These are phyloP conservation scores for Danaus melanippus DNA, from an alignment of 1,140 invertebrate genomes.

Conservation along the genomic window DNA sequence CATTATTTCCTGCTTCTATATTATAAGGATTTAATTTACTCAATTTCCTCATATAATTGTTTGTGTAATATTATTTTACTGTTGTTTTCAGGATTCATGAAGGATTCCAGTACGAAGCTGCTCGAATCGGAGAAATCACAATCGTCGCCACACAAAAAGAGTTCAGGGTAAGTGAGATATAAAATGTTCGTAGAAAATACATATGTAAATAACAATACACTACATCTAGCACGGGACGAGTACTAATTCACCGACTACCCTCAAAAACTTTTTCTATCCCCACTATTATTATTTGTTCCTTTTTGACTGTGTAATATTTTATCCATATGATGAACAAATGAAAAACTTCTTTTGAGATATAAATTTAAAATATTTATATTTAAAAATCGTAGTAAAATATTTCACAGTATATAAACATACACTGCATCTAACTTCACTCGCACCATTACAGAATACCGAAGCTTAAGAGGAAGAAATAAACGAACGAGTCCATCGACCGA, in stretches of 20 bases:
- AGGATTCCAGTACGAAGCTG: conserved; percentile 60
- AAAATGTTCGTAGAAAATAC: neutral
- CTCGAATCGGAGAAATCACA: conserved; percentile 61
- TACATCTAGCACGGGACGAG: conserved; percentile 25
- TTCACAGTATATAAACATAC: conserved; percentile 30
- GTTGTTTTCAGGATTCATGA: conserved; percentile 52
- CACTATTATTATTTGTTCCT: conserved; percentile 9
- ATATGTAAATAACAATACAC: conserved; percentile 39
- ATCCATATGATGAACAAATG: too few species aligned
- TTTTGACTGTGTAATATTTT: conserved; percentile 28
- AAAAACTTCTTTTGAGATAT: too few species aligned
- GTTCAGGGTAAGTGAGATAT: conserved; percentile 48
- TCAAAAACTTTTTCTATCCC: conserved; percentile 5
- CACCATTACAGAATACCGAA: conserved; percentile 68
- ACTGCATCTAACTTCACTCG: conserved; percentile 52
- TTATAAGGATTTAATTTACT: neutral
- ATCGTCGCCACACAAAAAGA: conserved; percentile 60
- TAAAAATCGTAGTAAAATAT: conserved; percentile 11
- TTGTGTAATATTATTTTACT: conserved; percentile 1
- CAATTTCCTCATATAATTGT: too few species aligned
- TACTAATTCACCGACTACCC: conserved; percentile 41
- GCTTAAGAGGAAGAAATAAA: conserved; percentile 61
- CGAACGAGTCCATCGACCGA: conserved; percentile 44
- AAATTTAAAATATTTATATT: neutral
- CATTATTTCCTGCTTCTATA: neutral